These are phyloP conservation scores for Frankliniella intonsa DNA, from an alignment of 2,888 invertebrate genomes.

Conservation along the genomic window DNA sequence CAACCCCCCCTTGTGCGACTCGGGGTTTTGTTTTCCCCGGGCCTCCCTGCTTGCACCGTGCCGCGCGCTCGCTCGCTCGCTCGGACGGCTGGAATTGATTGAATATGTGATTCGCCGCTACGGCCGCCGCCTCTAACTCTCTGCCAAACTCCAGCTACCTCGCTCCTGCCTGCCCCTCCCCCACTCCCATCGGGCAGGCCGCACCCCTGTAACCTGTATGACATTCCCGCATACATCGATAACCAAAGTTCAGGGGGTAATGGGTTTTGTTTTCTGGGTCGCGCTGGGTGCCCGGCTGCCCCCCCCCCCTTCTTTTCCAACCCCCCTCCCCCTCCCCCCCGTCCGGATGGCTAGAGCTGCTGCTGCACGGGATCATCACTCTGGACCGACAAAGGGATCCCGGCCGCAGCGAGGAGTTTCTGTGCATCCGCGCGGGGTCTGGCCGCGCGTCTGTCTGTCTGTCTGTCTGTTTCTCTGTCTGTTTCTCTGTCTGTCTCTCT, in stretches of 20 bases:
- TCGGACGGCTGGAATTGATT: too few relatives aligned
- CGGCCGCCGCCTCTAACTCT: too few relatives aligned
- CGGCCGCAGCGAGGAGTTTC: not conserved
- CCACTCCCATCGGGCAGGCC: not conserved
- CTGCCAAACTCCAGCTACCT: too few relatives aligned
- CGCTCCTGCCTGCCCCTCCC: not conserved
- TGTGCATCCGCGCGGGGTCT: too few relatives aligned
- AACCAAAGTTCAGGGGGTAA: conserved; percentile 13
- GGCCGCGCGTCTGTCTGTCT: too few relatives aligned
- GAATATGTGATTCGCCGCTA: too few relatives aligned
- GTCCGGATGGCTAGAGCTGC: not conserved
- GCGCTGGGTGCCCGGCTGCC: not conserved
- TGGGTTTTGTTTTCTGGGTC: conserved; percentile 18
- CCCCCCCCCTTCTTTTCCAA: not conserved
- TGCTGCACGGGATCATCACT: not conserved
- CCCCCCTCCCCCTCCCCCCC: not conserved
- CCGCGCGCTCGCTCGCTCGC: too few relatives aligned
- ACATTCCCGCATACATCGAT: conserved; percentile 13
- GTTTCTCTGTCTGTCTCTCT: too few relatives aligned
- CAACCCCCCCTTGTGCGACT: too few relatives aligned
- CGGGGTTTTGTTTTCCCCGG: too few relatives aligned
- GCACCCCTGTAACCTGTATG: not conserved
- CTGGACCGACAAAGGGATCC: not conserved
- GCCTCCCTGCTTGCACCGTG: too few relatives aligned
- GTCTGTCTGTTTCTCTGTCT: too few relatives aligned